Conservation (phyloP, 2,797 vertebrate species). For the Lacerta agilis region DNA sequence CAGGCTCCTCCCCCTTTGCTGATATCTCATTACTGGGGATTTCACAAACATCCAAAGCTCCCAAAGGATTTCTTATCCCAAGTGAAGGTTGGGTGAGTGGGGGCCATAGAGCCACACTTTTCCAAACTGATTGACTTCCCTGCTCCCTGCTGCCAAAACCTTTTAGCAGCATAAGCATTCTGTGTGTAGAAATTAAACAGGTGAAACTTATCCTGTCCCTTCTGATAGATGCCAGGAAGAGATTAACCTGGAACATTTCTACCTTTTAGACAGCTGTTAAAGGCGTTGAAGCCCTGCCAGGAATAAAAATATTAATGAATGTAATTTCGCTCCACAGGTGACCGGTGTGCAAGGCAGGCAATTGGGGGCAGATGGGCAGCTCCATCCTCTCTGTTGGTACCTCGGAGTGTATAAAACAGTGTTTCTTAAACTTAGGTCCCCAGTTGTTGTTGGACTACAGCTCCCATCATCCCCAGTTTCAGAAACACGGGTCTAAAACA, state of each 20-base stretch:
- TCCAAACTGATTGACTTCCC: neutral
- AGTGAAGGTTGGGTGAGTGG: no score
- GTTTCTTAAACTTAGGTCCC: no score
- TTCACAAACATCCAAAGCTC: constrained; percentile 6
- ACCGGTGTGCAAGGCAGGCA: neutral
- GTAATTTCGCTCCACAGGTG: neutral
- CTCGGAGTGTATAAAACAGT: neutral
- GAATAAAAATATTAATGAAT: neutral
- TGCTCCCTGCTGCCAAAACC: neutral
- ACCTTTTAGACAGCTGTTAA: neutral
- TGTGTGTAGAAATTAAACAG: neutral
- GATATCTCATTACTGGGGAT: constrained; percentile 18
- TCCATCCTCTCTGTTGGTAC: neutral
- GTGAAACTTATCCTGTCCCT: no score
- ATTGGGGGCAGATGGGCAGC: neutral
- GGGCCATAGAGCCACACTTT: neutral
- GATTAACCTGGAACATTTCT: no score
- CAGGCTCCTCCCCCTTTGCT: constrained; percentile 1
- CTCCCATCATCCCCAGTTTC: no score
- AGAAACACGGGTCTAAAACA: no score
- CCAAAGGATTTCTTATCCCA: neutral
- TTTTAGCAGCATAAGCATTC: neutral
- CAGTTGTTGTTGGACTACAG: no score
- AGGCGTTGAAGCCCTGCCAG: neutral
- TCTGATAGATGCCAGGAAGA: neutral